Percentiles rank a stretch among this genome's conserved stretches.
Evolutionary conservation across 2,888 invertebrate genomes (phyloP).

Genomic region (Amphimallon solstitiale): DNA sequence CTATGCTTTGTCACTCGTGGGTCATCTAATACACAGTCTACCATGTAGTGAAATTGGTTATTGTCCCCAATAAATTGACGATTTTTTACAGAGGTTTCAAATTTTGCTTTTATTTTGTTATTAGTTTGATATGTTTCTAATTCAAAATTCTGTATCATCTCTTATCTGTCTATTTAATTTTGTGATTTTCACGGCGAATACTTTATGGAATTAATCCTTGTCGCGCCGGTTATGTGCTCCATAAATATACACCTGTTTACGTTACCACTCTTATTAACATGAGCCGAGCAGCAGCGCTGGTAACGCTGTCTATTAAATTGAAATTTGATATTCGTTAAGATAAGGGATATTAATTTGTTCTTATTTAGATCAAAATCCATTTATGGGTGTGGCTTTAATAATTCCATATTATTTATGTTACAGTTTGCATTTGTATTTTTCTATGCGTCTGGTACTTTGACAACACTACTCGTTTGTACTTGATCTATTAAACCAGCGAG

Average conservation of each 20-base stretch:
- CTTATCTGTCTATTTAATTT: neutral
- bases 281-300: neutral
- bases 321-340: conserved; percentile 27
- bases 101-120: too few relatives aligned
- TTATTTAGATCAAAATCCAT: conserved; percentile 22
- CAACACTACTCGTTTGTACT: neutral
- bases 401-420: conserved; percentile 22
- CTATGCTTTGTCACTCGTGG: too few relatives aligned
- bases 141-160: too few relatives aligned
- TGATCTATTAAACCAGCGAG: neutral
- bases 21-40: too few relatives aligned
- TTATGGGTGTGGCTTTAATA: conserved; percentile 13
- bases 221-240: neutral
- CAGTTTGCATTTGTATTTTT: conserved; percentile 6
- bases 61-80: too few relatives aligned
- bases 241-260: conserved; percentile 22
- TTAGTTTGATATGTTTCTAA: too few relatives aligned
- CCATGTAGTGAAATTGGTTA: too few relatives aligned
- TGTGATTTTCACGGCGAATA: neutral
- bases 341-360: conserved; percentile 25
- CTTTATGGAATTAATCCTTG: conserved; percentile 17
- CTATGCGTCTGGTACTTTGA: neutral
- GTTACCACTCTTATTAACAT: conserved; percentile 5
- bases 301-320: conserved; percentile 6
- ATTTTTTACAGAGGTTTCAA: too few relatives aligned